phyloP scores from a whole-genome alignment of 2,113 vertebrate species.

The Psammodynastes pulverulentus region DNA sequence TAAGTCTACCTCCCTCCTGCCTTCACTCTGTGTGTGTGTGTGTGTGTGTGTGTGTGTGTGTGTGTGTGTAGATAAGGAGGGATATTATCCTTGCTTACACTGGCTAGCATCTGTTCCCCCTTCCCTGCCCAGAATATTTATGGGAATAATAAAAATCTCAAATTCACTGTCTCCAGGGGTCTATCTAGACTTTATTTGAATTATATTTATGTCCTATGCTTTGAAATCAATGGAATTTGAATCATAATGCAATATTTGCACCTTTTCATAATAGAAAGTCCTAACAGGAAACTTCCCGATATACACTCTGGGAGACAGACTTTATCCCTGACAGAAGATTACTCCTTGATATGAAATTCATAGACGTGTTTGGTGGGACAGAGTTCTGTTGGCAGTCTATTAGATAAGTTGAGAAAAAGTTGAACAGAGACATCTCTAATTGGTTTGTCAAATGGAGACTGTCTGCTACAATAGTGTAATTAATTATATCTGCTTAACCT shows the following conservation, averaged over 20 bases:
- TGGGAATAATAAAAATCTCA: background rate
- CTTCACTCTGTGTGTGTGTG: background rate
- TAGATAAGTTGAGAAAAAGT: background rate
- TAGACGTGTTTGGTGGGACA: background rate
- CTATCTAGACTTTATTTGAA: background rate
- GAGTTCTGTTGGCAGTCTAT: background rate
- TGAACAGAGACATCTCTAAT: background rate
- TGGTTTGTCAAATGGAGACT: background rate
- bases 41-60: background rate
- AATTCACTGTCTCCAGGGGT: background rate
- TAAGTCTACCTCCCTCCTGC: background rate
- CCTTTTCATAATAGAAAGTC: background rate
- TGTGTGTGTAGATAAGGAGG: background rate
- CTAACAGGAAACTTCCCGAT: background rate
- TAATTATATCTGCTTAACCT: background rate
- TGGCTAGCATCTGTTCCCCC: background rate
- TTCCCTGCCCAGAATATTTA: background rate
- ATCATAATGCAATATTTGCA: background rate
- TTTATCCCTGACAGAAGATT: background rate
- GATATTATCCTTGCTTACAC: background rate
- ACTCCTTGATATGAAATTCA: background rate
- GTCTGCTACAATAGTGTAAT: background rate
- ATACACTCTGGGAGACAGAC: background rate
- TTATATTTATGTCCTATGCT: background rate
- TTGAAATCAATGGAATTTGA: background rate